These are phyloP conservation scores for Druon quercuslanigerum DNA, from an alignment of 1,140 invertebrate genomes.

Conservation along the genomic window DNA sequence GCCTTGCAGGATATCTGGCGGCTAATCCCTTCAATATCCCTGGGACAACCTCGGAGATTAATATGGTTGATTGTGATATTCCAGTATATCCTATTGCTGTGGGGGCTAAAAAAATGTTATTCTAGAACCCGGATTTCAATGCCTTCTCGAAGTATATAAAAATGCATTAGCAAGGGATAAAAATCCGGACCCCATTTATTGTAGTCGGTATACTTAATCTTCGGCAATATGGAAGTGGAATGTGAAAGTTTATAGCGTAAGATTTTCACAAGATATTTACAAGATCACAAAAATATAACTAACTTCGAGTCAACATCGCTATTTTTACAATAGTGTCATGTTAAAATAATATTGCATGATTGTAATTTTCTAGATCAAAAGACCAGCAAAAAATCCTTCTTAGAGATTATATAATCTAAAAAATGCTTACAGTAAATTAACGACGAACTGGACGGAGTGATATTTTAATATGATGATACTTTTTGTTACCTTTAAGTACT, in stretches of 20 bases:
- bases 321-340: slow-evolving; percentile 8
- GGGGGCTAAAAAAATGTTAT: no score
- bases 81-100: no score
- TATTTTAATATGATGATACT: not conserved
- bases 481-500: no score
- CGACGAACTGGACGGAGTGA: slow-evolving; percentile 7
- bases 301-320: slow-evolving; percentile 20
- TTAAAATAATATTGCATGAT: slow-evolving; percentile 12
- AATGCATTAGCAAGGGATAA: no score
- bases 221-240: slow-evolving; percentile 2
- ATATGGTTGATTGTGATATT: no score
- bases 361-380: not conserved
- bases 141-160: no score
- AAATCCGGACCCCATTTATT: no score
- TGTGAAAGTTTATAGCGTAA: not conserved
- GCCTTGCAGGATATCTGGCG: no score
- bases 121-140: no score
- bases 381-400: not conserved
- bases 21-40: no score
- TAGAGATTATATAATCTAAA: not conserved
- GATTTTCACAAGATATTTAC: slow-evolving; percentile 35
- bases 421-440: not conserved
- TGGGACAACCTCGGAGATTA: no score
- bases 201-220: not conserved
- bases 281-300: slow-evolving; percentile 47